Conservation (phyloP, 2,113 vertebrate species). For the Pteropus alecto region DNA sequence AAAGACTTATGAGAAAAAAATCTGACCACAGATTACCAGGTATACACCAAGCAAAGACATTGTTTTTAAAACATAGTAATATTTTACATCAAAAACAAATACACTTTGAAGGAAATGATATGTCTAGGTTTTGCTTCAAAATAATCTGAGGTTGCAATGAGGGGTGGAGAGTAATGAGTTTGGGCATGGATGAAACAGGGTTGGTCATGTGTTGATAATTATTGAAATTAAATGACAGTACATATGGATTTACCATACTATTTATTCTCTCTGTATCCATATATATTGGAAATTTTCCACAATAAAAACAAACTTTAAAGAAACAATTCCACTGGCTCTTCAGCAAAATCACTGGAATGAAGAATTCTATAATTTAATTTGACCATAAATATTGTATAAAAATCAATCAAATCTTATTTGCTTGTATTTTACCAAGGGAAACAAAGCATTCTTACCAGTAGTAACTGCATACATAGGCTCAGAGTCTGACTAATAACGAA, state of each 20-base stretch:
- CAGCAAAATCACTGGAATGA: neutral
- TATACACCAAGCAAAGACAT: neutral
- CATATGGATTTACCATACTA: neutral
- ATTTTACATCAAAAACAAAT: neutral
- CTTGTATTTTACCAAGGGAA: neutral
- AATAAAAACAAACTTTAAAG: slow-evolving; percentile 41
- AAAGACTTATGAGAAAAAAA: neutral
- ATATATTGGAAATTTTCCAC: neutral
- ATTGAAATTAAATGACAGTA: neutral
- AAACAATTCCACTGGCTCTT: slow-evolving; percentile 32
- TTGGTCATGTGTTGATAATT: neutral
- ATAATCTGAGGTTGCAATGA: neutral
- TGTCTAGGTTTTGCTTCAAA: neutral
- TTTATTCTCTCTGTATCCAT: neutral
- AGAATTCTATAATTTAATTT: neutral
- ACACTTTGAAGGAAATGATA: neutral
- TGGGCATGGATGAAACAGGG: neutral
- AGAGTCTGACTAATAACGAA: neutral
- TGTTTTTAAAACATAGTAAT: neutral
- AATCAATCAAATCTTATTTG: neutral
- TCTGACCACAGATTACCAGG: neutral
- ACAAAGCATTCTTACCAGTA: slow-evolving; percentile 1
- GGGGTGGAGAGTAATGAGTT: neutral
- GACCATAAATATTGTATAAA: neutral
- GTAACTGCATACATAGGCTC: neutral